Percentiles rank a stretch among this genome's conserved stretches.
Evolutionary conservation across 2,888 invertebrate species (phyloP).

Genomic region (Morpho helenor): DNA sequence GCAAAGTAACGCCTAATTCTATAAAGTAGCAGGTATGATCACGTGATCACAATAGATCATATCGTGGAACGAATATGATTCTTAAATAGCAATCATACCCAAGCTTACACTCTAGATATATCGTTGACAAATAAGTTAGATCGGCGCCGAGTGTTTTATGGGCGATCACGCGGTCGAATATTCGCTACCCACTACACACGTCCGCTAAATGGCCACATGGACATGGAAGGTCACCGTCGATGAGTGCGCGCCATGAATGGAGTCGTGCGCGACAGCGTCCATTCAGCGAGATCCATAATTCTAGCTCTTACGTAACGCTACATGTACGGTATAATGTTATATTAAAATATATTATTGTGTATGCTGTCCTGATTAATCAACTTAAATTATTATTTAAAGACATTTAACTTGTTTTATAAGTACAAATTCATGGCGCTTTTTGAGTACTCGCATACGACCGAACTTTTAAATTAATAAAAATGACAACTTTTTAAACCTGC

Average conservation of each 20-base stretch:
- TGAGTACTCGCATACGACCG: too few relatives aligned
- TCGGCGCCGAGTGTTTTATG: conserved; percentile 10
- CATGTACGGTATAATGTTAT: conserved; percentile 33
- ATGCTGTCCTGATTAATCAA: neutral
- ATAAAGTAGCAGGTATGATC: too few relatives aligned
- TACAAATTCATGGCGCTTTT: too few relatives aligned
- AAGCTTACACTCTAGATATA: conserved; percentile 11
- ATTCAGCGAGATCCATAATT: conserved; percentile 60
- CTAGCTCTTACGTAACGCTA: conserved; percentile 52
- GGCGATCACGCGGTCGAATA: conserved; percentile 15
- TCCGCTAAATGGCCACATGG: conserved; percentile 44
- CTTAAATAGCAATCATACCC: too few relatives aligned
- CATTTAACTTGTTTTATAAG: too few relatives aligned
- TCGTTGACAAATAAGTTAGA: conserved; percentile 14
- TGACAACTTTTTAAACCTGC: too few relatives aligned
- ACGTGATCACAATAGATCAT: too few relatives aligned
- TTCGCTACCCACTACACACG: conserved; percentile 41
- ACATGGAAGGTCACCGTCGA: conserved; percentile 33
- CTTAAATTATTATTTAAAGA: too few relatives aligned
- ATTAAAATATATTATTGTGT: conserved; percentile 10
- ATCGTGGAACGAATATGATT: too few relatives aligned
- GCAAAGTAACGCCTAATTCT: too few relatives aligned
- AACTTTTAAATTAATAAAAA: too few relatives aligned
- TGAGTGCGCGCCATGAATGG: conserved; percentile 58
- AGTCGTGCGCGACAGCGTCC: conserved; percentile 43